Conservation (phyloP, 2,797 vertebrate species). For the Mico argentatus region DNA sequence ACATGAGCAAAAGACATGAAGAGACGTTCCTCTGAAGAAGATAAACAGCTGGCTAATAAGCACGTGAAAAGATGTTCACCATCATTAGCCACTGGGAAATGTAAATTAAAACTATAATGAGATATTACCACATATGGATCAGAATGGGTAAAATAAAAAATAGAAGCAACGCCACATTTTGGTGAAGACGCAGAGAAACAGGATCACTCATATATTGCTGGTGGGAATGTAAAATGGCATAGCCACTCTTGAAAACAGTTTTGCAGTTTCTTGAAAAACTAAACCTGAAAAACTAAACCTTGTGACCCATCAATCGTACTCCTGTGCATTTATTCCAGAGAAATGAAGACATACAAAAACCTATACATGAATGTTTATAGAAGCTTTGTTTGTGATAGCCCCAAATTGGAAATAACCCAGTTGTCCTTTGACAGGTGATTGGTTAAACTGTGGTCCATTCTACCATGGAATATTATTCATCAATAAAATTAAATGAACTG, state of each 20-base stretch:
- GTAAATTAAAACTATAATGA: not conserved
- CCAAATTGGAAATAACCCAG: not conserved
- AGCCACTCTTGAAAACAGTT: not conserved
- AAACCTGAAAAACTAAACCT: not conserved
- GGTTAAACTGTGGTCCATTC: not conserved
- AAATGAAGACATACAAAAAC: not conserved
- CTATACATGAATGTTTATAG: not conserved
- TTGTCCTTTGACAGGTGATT: not conserved
- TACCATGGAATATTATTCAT: not conserved
- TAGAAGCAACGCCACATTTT: not conserved
- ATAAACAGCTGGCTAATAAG: not conserved
- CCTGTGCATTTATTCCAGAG: not conserved
- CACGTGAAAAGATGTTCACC: not conserved
- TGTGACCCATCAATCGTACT: not conserved
- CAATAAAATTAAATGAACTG: not conserved
- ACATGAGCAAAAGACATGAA: not conserved
- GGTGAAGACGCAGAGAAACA: not conserved
- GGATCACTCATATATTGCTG: not conserved
- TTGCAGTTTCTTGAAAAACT: not conserved
- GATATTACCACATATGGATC: not conserved
- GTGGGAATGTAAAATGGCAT: not conserved
- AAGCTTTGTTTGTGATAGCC: not conserved
- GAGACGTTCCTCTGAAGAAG: not conserved
- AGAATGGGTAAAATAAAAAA: not conserved
- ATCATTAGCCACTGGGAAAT: not conserved